Conservation (phyloP, 1,140 invertebrate genomes). For the Phymastichus coffea region DNA sequence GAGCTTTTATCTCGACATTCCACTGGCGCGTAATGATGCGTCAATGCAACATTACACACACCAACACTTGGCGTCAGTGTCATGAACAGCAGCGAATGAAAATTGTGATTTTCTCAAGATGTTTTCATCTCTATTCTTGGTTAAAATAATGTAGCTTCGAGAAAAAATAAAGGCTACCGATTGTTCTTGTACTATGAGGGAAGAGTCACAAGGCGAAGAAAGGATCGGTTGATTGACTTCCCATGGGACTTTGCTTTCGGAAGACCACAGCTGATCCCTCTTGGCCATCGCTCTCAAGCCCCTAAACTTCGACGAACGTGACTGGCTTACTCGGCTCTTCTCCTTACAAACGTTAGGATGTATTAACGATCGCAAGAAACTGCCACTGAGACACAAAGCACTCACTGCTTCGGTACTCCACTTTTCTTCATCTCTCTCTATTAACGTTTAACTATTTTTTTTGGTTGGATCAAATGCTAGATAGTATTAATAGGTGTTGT, state of each 20-base stretch:
- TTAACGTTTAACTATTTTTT: too few relatives aligned
- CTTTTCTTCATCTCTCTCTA: too few relatives aligned
- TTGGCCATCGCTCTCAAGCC: conserved; percentile 29
- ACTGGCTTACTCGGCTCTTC: conserved; percentile 26
- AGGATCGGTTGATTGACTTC: conserved; percentile 56
- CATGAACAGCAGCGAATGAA: too few relatives aligned
- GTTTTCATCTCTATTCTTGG: too few relatives aligned
- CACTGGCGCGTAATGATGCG: not conserved
- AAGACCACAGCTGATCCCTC: conserved; percentile 51
- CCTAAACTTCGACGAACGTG: conserved; percentile 31
- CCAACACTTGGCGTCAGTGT: conserved; percentile 12
- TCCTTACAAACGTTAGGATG: conserved; percentile 20
- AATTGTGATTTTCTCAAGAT: too few relatives aligned
- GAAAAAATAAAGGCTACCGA: too few relatives aligned
- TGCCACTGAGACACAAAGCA: conserved; percentile 1
- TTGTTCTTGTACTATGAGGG: too few relatives aligned
- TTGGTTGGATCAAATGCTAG: too few relatives aligned
- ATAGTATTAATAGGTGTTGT: too few relatives aligned
- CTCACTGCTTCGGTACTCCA: not conserved
- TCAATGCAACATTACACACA: not conserved
- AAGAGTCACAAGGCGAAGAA: conserved; percentile 40
- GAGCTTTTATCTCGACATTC: conserved; percentile 1
- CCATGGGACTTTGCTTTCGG: conserved; percentile 51
- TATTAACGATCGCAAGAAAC: conserved; percentile 20
- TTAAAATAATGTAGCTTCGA: too few relatives aligned